Base-by-base conservation (phyloP, 2,797 vertebrate species). In the Thamnophis elegans region DNA sequence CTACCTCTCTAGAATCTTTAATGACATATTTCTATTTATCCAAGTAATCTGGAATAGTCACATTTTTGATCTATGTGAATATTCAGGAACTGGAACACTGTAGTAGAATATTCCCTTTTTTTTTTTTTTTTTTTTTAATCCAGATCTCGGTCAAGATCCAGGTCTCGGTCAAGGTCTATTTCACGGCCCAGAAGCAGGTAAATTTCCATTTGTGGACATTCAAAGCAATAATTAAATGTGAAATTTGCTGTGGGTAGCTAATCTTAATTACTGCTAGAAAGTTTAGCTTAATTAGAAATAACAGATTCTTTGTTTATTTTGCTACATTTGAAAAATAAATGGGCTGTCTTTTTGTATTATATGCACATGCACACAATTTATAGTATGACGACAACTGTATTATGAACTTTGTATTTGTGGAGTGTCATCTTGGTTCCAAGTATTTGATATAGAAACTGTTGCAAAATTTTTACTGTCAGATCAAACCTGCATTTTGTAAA, bases 101-200 rank as follows among this genome's bases (percentile, higher is more conserved):
- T 55, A 11, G 55, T 82, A 93, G 55, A 89, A 51, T 91, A 9
- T 0, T n/a, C 55, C 20, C 22, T 22, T 78, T 78, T 68, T 6
- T 36, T 25, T 42, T 22, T 78, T 78, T 68, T 6, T 36, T 20
- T 28, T 94, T 90, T 93, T 91, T 54, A 53, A 93, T 92, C 91
- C 91, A 98, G 97, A 93, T 98, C 97, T 95, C 97, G 97, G 89
- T 97, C 98, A 62, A 97, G 98, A 87, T 98, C 98, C 14, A 97
- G 98, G 51, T 98, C 98, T 65, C 97, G 98, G 93, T 98, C 98
- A 85, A 96, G 98, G 68, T 98, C 98, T 90, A 96, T 97, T 92
- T 98, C 98, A 1, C 97, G 95, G 95, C 98, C 98, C 60, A 97
- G 98, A 96, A 98, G 98, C 98, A 98, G 98, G 98, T 98, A 97